Evolutionary conservation across 2,113 vertebrate genomes (phyloP), one percentile per base, ranked within the genome.

Genomic region (Mirza zaza): DNA sequence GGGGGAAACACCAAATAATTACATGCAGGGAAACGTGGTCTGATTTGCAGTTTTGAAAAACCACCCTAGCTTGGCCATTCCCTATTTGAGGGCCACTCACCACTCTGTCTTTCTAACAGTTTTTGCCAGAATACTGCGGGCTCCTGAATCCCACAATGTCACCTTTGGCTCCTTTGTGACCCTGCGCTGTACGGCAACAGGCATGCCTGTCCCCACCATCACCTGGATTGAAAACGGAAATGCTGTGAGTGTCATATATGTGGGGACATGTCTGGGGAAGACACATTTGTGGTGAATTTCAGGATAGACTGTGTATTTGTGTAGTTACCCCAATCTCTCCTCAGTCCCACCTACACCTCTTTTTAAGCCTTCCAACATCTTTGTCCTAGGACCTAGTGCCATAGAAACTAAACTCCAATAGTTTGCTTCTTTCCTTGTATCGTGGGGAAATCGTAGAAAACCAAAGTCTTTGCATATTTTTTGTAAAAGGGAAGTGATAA

Each of bases 201-300:
- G 99, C 50, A 99, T 99, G 97, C 99, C 99, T 42, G 98, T 99
- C 61, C 99, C 99, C 55, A 99, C 99, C 29, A 97, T 99, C 97
- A 99, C 99, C 92, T 99, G 99, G 99, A 98, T 99, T 98, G 99
- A 99, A 98, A 99, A 99, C 18, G 99, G 99, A 89, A 99, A 99
- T 98, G 98, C 99, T 65, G 99, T 99, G 98, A 99, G 99, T 99
- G 17, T 81, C 55, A 68, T 59, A 71, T 82, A 45, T 65, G 15
- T 42, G 32, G 73, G 92, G 92, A 92, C 70, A 65, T 77, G 9
- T 36, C 20, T 75, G 0, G 0, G 73, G 84, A 97, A 75, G 1
- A 1, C n/a, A 55, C n/a, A 2, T 2, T 17, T 21, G 12, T 90
- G 68, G 21, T 57, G 42, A 85, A 61, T 87, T 88, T 86, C 80